These are phyloP conservation scores for Mesorhabditis sp. DNA, from an alignment of 2,888 invertebrate species.

Conservation along the genomic window DNA sequence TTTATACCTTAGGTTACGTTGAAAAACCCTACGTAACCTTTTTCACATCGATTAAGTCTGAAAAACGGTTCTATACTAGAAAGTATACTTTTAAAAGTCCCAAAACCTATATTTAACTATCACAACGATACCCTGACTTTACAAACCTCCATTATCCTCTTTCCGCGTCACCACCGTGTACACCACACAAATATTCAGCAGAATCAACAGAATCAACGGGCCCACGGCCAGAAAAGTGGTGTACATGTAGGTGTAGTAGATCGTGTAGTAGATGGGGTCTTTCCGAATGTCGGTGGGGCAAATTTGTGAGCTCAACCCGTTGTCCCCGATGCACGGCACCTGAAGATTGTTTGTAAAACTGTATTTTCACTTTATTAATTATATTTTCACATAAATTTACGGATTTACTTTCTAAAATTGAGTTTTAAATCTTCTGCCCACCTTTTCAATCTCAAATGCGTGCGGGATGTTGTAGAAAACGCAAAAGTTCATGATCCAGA, in stretches of 20 bases:
- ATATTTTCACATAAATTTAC: constrained; percentile 16
- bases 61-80: too few relatives aligned
- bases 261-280: constrained; percentile 51
- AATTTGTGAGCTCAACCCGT: constrained; percentile 28
- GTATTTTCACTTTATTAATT: too few relatives aligned
- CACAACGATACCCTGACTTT: neutral
- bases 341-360: neutral
- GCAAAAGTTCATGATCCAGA: constrained; percentile 38
- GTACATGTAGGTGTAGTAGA: constrained; percentile 54
- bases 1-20: too few relatives aligned
- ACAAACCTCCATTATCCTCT: constrained; percentile 18
- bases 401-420: constrained; percentile 21
- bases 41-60: too few relatives aligned
- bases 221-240: constrained; percentile 56
- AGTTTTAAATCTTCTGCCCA: neutral
- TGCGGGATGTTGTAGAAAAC: constrained; percentile 55
- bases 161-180: constrained; percentile 32
- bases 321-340: constrained; percentile 27
- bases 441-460: constrained; percentile 47
- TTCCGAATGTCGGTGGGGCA: constrained; percentile 44
- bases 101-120: neutral
- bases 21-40: too few relatives aligned
- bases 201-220: constrained; percentile 48
- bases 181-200: constrained; percentile 53
- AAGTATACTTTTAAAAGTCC: neutral